Conservation (phyloP, 2,797 vertebrate species). For the Harpagifer antarcticus region DNA sequence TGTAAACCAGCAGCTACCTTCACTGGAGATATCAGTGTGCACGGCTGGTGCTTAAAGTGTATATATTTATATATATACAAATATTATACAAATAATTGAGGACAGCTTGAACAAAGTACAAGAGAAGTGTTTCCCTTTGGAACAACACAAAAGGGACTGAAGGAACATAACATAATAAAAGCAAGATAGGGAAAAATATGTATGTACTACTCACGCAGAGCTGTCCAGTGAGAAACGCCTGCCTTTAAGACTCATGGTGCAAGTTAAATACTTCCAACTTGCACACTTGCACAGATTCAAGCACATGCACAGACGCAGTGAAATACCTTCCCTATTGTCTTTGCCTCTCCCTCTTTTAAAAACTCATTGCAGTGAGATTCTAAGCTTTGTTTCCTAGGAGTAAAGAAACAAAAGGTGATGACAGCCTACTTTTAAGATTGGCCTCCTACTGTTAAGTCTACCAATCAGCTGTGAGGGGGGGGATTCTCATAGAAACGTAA, state of each 20-base stretch:
- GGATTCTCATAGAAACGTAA: neutral
- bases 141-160: neutral
- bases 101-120: neutral
- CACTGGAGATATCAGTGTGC: neutral
- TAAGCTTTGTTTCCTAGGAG: slow-evolving; percentile 11
- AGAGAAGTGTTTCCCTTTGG: too few relatives aligned
- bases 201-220: slow-evolving; percentile 78
- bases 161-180: too few relatives aligned
- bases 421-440: slow-evolving; percentile 1
- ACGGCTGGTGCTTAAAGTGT: neutral
- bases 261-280: slow-evolving; percentile 9
- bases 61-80: neutral
- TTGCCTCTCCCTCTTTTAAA: neutral
- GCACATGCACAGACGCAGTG: neutral
- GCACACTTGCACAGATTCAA: slow-evolving; percentile 3
- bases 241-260: slow-evolving; percentile 68
- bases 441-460: neutral
- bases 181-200: too few relatives aligned
- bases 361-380: neutral
- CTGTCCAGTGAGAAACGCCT: slow-evolving; percentile 78
- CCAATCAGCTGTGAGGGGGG: slow-evolving; percentile 53
- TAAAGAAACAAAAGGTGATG: neutral
- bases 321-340: neutral
- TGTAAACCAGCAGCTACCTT: slow-evolving; percentile 18
- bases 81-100: neutral